Evolutionary conservation across 2,888 invertebrate genomes (phyloP), one percentile per base, ranked within the genome.

Genomic region (Synergus laeviventris): DNA sequence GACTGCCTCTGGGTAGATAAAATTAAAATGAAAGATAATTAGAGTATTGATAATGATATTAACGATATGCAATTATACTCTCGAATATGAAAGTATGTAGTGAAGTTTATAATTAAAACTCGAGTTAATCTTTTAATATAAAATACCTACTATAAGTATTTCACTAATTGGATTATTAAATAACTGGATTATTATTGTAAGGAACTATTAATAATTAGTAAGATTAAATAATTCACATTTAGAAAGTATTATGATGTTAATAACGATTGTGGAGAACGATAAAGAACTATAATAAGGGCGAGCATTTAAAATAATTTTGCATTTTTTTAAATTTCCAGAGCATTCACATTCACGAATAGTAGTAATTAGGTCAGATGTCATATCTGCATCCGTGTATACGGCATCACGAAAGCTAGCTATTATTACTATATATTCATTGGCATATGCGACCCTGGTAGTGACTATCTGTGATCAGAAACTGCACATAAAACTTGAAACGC

Each of bases 391-490:
- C 49, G 18, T n/a, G 9, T 18, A 18, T 49, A 18, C 49, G 49
- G 18, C 49, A 49, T 49, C 49, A 49, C 18, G 49, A 49, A 49
- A 49, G 49, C 9, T 49, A 49, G 49, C 9, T 49, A 9, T 18
- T n/a, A 18, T 49, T 18, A 4, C 31, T 31, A 31, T 18, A 66
- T 31, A 31, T 66, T 39, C 16, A 66, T 38, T 39, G 18, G 9
- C 36, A 66, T 39, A 74, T 79, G 61, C 76, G 76, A 77, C 75
- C 78, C 79, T 73, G 77, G 21, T 21, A 36, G n/a, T 16, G 38
- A 42, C 74, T 82, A 83, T 82, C 83, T 74, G 36, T 59, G 79
- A 82, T 79, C 78, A 73, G 73, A 66, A 82, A 74, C 74, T 39
- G 24, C 54, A 78, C 83, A 84, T 82, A 83, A 82, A 81, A 61